Percentiles rank a stretch among this genome's conserved stretches.
These are phyloP conservation scores for Seriola aureovittata DNA, from an alignment of 2,113 vertebrate genomes.

Conservation along the genomic window DNA sequence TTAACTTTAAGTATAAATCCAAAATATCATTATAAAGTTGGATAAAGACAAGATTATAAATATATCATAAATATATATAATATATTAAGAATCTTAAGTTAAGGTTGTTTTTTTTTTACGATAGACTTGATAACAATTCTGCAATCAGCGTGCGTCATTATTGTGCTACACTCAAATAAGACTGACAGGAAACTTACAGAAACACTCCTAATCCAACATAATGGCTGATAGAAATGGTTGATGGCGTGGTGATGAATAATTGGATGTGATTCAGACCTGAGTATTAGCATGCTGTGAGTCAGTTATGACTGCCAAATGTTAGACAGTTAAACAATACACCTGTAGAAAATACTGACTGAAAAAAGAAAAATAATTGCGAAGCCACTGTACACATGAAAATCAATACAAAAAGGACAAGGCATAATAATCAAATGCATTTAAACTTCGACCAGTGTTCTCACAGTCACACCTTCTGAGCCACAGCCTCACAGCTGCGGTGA, in stretches of 20 bases:
- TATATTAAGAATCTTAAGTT: too few species aligned
- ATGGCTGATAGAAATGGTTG: not conserved
- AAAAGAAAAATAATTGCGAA: constrained; percentile 20
- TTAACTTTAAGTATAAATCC: not conserved
- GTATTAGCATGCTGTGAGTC: not conserved
- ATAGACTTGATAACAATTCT: too few species aligned
- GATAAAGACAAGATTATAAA: too few species aligned
- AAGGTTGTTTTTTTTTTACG: too few species aligned
- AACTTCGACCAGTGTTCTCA: constrained; percentile 37
- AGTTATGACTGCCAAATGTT: not conserved
- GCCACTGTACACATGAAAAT: constrained; percentile 43
- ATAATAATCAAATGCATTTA: constrained; percentile 44
- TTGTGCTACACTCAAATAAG: not conserved
- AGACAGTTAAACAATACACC: not conserved
- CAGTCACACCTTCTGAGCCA: constrained; percentile 34
- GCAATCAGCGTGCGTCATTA: not conserved
- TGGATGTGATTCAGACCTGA: not conserved
- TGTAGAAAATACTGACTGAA: constrained; percentile 12
- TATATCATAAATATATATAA: too few species aligned
- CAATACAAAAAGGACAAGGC: constrained; percentile 29
- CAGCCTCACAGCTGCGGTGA: constrained; percentile 55
- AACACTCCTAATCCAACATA: too few species aligned
- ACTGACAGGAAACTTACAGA: not conserved
- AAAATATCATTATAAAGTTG: too few species aligned
- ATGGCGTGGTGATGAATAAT: too few species aligned